These are phyloP conservation scores for Ptychadena robeensis DNA, from an alignment of 2,797 vertebrate genomes.

Conservation along the genomic window DNA sequence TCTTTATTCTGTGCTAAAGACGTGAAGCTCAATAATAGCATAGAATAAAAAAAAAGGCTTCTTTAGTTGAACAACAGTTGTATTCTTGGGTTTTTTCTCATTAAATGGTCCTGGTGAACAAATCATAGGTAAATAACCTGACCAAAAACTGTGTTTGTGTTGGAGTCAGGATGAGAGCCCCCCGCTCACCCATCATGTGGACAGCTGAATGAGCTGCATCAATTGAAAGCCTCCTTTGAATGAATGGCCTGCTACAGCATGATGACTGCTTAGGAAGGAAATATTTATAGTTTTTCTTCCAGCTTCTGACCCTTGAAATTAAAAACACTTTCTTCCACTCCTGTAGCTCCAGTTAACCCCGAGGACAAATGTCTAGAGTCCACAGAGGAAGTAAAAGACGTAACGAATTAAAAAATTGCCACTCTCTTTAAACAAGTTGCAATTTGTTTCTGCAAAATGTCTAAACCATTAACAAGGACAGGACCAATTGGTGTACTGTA, in stretches of 20 bases:
- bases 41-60: neutral
- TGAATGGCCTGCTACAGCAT: slow-evolving; percentile 64
- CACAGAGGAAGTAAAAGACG: slow-evolving; percentile 63
- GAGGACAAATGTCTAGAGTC: slow-evolving; percentile 69
- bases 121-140: slow-evolving; percentile 58
- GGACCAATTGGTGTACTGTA: neutral
- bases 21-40: neutral
- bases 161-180: slow-evolving; percentile 34
- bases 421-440: slow-evolving; percentile 57
- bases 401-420: slow-evolving; percentile 61
- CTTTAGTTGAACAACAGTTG: neutral
- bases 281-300: slow-evolving; percentile 70
- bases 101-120: slow-evolving; percentile 58
- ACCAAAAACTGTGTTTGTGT: slow-evolving; percentile 1
- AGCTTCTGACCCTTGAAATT: slow-evolving; percentile 75
- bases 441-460: slow-evolving; percentile 9
- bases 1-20: slow-evolving; percentile 23
- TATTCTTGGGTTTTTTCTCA: slow-evolving; percentile 27
- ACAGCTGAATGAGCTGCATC: slow-evolving; percentile 63
- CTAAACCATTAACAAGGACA: slow-evolving; percentile 29
- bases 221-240: slow-evolving; percentile 65
- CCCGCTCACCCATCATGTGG: slow-evolving; percentile 45
- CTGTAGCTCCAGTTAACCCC: slow-evolving; percentile 67
- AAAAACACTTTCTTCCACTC: slow-evolving; percentile 67
- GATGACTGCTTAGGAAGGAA: slow-evolving; percentile 65